Evolutionary conservation across 1,140 invertebrate genomes (phyloP), one percentile per base, ranked within the genome.

Genomic region (Dinoponera quadriceps): DNA sequence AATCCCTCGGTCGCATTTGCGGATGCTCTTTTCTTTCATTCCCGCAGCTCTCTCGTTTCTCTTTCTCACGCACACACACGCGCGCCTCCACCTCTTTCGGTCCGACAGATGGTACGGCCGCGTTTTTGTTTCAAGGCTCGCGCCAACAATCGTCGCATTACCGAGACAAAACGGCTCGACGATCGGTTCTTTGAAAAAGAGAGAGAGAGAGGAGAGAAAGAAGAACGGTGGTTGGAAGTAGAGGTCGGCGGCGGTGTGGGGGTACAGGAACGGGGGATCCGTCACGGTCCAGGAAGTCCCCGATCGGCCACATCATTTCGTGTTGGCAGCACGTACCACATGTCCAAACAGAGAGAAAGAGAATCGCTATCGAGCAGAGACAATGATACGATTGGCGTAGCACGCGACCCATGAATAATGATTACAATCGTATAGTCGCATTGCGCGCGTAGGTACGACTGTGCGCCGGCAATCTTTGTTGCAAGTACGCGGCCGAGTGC

Each of bases 101-200:
- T 84, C 85, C 88, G 92, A 93, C 93, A 94, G 93, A 94, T 94
- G 93, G 93, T 90, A 86, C 81, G 86, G 84, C 84, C 84, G 85
- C 89, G 91, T 93, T 94, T 94, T 94, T 94, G 93, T 94, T 94
- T 94, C 92, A 92, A 93, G 91, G 90, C 89, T 88, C 85, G 86
- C 85, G 90, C 85, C 88, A 90, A 91, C 92, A 94, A 94, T 94
- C 93, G 93, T 89, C 92, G 93, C 93, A 93, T 94, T 94, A 93
- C 82, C 88, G 90, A 80, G 92, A 94, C 93, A 93, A 93, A 89
- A 93, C 90, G 89, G 89, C 80, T 92, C 92, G 89, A 92, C 91
- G 92, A 93, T 92, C 88, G 90, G 57, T 63, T 87, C 83, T 88
- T 88, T 84, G 51, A 87, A 83, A 78, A 69, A 73, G 57, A 82